phyloP scores from a whole-genome alignment of 2,797 vertebrate genomes.

The Sebastes goodei region DNA sequence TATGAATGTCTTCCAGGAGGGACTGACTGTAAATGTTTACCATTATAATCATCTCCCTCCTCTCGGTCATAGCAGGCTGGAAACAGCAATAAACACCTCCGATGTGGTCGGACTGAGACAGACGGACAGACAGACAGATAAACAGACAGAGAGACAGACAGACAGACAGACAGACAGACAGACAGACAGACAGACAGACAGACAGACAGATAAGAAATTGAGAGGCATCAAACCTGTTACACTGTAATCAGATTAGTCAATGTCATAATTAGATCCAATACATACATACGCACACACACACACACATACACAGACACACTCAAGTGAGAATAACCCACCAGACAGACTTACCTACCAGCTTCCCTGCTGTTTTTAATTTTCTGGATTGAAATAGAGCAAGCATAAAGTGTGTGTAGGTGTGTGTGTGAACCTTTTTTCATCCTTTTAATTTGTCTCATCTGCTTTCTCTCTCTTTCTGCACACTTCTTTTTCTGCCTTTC shows the following conservation, averaged over 20 bases:
- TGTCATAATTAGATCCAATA: no score
- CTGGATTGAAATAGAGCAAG: conserved; percentile 15
- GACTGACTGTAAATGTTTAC: background rate
- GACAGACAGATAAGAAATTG: conserved; percentile 31
- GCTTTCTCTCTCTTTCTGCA: background rate
- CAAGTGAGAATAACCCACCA: no score
- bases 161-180: background rate
- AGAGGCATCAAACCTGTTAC: conserved; percentile 18
- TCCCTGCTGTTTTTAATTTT: conserved; percentile 32
- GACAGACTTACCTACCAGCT: background rate
- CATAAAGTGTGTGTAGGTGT: conserved; percentile 15
- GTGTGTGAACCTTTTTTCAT: conserved; percentile 10
- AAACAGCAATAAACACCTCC: background rate
- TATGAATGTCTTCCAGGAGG: background rate
- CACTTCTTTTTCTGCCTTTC: background rate
- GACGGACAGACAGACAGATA: background rate
- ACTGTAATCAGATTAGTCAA: no score
- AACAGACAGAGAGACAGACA: background rate
- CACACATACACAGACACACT: no score
- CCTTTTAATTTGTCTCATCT: conserved; percentile 34
- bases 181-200: background rate
- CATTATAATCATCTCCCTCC: background rate
- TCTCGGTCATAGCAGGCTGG: no score
- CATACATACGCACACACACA: no score
- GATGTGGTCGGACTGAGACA: background rate